Conservation (phyloP, 2,797 vertebrate genomes). For the Margarornis squamiger region DNA sequence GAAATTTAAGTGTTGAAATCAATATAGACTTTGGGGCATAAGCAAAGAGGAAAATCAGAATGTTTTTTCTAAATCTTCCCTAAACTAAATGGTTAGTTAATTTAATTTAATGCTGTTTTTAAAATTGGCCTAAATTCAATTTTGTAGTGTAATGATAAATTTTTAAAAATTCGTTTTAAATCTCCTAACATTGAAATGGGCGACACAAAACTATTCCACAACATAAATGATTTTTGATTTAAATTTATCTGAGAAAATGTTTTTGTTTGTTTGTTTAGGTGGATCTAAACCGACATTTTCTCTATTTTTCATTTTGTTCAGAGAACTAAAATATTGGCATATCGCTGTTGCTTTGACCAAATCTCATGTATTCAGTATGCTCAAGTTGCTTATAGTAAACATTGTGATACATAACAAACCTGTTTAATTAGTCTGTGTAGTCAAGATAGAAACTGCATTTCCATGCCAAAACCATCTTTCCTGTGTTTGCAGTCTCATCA, state of each 20-base stretch:
- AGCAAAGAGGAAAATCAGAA: background rate
- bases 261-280: background rate
- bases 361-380: background rate
- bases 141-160: background rate
- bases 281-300: background rate
- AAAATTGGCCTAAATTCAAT: background rate
- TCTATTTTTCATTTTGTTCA: background rate
- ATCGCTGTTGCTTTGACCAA: background rate
- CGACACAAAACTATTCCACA: background rate
- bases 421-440: background rate
- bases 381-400: background rate
- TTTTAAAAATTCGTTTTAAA: rapidly evolving
- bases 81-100: background rate
- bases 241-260: background rate
- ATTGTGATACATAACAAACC: background rate
- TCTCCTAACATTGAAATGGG: background rate
- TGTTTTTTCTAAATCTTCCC: background rate
- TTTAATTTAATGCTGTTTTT: background rate
- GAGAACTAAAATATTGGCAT: background rate
- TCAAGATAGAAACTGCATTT: background rate
- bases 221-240: background rate
- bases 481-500: conserved; percentile 16
- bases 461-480: background rate
- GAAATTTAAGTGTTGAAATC: background rate
- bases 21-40: background rate